Percentiles rank a stretch among this genome's conserved stretches.
These are phyloP conservation scores for Aphaenogaster ashmeadi DNA, from an alignment of 1,140 invertebrate species.

Conservation along the genomic window DNA sequence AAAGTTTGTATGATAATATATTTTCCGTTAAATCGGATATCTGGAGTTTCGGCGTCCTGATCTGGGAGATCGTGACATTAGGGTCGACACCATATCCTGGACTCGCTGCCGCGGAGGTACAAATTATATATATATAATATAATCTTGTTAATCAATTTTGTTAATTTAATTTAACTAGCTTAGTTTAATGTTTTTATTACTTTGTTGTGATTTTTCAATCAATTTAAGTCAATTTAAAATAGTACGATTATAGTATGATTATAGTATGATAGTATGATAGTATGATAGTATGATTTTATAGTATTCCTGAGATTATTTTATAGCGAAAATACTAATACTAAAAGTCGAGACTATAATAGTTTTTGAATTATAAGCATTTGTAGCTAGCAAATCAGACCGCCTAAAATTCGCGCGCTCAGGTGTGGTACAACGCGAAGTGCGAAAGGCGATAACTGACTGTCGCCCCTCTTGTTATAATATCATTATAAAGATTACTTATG, in stretches of 20 bases:
- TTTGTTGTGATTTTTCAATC: not conserved
- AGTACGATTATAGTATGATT: not conserved
- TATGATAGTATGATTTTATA: no score
- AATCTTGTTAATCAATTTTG: not conserved
- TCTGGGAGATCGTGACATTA: slow-evolving; percentile 97
- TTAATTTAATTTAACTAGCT: slow-evolving; percentile 8
- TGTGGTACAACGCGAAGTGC: no score
- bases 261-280: no score
- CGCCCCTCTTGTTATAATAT: no score
- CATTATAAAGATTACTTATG: no score
- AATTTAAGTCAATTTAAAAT: not conserved
- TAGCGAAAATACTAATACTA: no score
- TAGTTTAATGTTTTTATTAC: not conserved
- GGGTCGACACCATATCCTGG: slow-evolving; percentile 97
- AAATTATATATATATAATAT: not conserved
- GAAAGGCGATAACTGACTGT: no score
- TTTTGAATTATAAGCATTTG: no score
- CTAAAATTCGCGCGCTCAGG: no score
- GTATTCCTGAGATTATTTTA: no score
- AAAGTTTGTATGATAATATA: slow-evolving; percentile 96
- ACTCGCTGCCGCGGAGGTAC: slow-evolving; percentile 93
- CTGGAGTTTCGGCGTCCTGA: slow-evolving; percentile 97
- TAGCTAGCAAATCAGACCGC: no score
- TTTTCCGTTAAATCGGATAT: slow-evolving; percentile 97
- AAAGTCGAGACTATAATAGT: no score